These are phyloP conservation scores for Symphodus melops DNA, from an alignment of 2,113 vertebrate species.

Conservation along the genomic window DNA sequence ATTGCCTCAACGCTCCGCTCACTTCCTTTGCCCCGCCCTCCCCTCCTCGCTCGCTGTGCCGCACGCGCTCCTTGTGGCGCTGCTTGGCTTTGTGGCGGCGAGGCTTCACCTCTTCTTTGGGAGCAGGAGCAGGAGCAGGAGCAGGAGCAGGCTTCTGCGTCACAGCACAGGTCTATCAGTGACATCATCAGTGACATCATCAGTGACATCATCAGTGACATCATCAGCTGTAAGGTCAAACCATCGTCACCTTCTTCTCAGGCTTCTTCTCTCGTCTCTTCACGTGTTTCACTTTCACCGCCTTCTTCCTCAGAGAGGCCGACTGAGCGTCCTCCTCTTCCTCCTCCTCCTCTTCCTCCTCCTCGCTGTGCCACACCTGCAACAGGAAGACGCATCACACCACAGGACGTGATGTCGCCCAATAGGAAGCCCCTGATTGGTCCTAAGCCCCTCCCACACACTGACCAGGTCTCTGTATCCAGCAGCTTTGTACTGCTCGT, in stretches of 20 bases:
- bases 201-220: slow-evolving; percentile 16
- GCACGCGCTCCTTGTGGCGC: slow-evolving; percentile 88
- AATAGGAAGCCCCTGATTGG: slow-evolving; percentile 17
- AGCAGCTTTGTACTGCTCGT: slow-evolving; percentile 88
- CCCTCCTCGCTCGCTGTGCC: slow-evolving; percentile 84
- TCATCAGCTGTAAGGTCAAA: background rate
- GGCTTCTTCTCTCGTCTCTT: slow-evolving; percentile 91
- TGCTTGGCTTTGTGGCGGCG: slow-evolving; percentile 91
- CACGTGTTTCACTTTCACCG: slow-evolving; percentile 93
- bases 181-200: slow-evolving; percentile 41
- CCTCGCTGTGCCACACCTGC: slow-evolving; percentile 90
- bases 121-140: no score
- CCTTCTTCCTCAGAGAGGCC: slow-evolving; percentile 88
- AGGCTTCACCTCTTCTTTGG: slow-evolving; percentile 84
- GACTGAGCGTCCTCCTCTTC: slow-evolving; percentile 85
- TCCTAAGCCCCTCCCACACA: background rate
- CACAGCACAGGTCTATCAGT: background rate
- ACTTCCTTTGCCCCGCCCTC: slow-evolving; percentile 78
- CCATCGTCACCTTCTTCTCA: slow-evolving; percentile 86
- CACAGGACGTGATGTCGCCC: slow-evolving; percentile 25
- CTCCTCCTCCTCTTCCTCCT: no score
- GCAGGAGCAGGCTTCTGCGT: slow-evolving; percentile 59
- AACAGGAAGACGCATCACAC: slow-evolving; percentile 13
- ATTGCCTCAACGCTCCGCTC: slow-evolving; percentile 85
- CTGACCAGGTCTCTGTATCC: slow-evolving; percentile 86